Percentiles rank a stretch among this genome's conserved stretches.
phyloP scores from a whole-genome alignment of 2,113 vertebrate genomes.

The Addax nasomaculatus region DNA sequence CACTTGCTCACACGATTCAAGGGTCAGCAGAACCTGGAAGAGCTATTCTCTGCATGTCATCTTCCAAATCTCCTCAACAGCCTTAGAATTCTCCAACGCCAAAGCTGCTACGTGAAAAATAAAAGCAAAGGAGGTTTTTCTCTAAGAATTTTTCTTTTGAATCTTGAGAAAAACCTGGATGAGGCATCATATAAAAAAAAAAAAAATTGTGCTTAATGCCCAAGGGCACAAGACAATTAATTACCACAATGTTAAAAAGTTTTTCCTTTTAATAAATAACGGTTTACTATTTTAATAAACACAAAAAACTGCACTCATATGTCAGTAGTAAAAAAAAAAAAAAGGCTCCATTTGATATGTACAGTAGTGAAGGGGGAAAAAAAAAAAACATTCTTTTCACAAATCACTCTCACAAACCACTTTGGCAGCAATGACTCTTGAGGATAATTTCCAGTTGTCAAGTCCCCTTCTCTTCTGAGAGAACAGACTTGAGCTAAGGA shows the following conservation, averaged over 20 bases:
- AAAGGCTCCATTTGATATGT: neutral
- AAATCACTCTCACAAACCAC: neutral
- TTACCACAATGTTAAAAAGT: neutral
- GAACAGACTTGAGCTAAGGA: neutral
- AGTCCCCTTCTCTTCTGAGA: neutral
- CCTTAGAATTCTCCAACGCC: neutral
- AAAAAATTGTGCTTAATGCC: neutral
- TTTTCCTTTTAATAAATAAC: neutral
- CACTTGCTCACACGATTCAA: neutral
- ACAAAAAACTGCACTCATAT: neutral
- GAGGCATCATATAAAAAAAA: neutral
- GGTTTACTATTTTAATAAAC: constrained; percentile 7
- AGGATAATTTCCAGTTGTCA: neutral
- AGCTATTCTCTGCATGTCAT: neutral
- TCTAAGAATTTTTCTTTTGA: neutral
- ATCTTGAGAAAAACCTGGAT: constrained; percentile 8
- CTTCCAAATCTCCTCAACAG: neutral
- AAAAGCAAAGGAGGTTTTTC: neutral
- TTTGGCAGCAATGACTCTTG: neutral
- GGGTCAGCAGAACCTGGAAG: neutral
- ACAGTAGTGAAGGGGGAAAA: neutral
- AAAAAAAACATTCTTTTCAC: neutral
- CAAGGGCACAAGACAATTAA: neutral
- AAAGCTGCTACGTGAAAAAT: neutral
- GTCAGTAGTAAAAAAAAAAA: neutral